Evolutionary conservation across 92 coral and sea anemone genomes (phyloP), one percentile per base, ranked within the genome.

Genomic region (Parazoanthus darwini): DNA sequence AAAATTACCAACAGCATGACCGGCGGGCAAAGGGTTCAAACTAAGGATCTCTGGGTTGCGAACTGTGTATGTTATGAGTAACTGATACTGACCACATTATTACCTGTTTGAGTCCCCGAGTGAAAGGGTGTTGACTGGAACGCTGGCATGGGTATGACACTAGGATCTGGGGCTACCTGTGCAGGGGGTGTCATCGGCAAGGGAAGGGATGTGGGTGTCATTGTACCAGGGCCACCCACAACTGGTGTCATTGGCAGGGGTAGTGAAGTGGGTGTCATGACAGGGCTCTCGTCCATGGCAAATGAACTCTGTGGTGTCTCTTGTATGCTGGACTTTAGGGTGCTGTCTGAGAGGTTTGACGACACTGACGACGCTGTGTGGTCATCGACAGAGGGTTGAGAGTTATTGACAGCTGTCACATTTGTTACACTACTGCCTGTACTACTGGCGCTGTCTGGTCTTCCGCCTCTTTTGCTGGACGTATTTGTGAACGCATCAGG

Each of bases 401-500:
- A 95, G 72, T 80, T 91, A 85, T 90, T 92, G 36, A 96, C 91
- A 16, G 93, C 87, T 29, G 98, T 92, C 58, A 96, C 98, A 58
- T 88, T 80, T 9, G 99, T 96, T 3, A 94, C 94, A 82, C 99
- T 96, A 88, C 98, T 96, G 14, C 88, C 87, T 33, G 85, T 81
- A 78, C 96, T 96, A 75, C 82, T 86, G 54, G 77, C 14, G 42
- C 88, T 91, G 26, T 91, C 98, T n/a, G 95, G 91, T 46, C 89
- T 93, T 35, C 94, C 70, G 11, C 90, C 74, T n/a, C 77, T 89
- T 81, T 86, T 92, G 37, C 88, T 66, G 20, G 82, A 86, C 7
- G 83, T 67, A 66, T 89, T 92, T 6, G 94, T 87, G 80, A 96
- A 96, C 14, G 99, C 99, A 76, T 95, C 96, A 3, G 99, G 99